Conservation (phyloP, 2,113 vertebrate species). For the Chiloscyllium plagiosum region DNA sequence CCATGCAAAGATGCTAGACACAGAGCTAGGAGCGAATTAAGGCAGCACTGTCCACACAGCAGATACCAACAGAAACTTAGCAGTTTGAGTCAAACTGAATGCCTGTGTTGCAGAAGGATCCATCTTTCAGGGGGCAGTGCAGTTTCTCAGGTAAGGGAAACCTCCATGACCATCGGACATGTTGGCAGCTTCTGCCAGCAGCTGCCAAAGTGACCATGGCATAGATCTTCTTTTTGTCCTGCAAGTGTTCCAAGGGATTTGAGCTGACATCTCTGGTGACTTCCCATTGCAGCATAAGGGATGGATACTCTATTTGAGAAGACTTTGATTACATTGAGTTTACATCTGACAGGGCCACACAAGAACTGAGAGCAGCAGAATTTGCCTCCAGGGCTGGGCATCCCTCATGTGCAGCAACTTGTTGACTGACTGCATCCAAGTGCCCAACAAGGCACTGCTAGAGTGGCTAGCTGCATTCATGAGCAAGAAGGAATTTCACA, state of each 20-base stretch:
- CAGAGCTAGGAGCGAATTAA: neutral
- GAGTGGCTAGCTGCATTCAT: neutral
- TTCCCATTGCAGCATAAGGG: neutral
- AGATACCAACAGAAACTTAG: neutral
- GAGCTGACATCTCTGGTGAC: neutral
- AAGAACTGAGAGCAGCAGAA: neutral
- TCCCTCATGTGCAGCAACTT: neutral
- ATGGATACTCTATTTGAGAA: neutral
- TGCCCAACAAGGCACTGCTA: neutral
- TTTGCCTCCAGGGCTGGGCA: neutral
- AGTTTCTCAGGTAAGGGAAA: neutral
- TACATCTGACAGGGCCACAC: neutral
- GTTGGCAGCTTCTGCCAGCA: neutral
- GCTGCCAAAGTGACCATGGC: neutral
- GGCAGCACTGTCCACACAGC: neutral
- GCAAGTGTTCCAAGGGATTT: neutral
- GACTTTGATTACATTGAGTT: neutral
- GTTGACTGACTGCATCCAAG: no score
- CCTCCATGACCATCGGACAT: neutral
- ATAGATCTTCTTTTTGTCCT: neutral
- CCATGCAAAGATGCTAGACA: neutral
- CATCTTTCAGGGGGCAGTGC: neutral
- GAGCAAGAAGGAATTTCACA: neutral
- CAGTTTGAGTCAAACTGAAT: neutral
- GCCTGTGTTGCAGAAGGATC: neutral